A percentile compares a stretch with the other conserved stretches of the same genome.
Conservation (phyloP, 2,113 vertebrate species). For the Cavia porcellus region DNA sequence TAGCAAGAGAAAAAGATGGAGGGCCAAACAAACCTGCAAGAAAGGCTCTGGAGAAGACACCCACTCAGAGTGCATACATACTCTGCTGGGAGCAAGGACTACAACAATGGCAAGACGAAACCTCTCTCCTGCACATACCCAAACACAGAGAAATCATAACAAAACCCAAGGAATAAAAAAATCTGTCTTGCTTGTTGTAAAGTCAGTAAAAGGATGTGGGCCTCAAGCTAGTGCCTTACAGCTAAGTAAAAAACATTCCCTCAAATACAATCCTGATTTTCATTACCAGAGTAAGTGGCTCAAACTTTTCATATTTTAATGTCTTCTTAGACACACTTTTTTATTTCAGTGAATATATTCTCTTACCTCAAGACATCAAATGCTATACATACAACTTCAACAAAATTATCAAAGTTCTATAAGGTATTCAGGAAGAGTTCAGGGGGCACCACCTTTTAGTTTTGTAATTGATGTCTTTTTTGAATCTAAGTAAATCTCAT, state of each 20-base stretch:
- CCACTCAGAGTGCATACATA: accelerated
- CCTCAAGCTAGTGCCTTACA: background rate
- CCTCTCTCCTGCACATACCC: background rate
- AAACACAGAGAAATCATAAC: background rate
- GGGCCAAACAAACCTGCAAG: constrained; percentile 71
- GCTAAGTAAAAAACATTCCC: background rate
- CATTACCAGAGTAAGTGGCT: background rate
- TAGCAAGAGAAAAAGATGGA: constrained; percentile 55
- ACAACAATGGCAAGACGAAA: background rate
- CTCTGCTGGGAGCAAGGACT: background rate
- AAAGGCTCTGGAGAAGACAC: constrained; percentile 37
- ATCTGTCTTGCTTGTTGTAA: background rate
- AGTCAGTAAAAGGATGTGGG: background rate
- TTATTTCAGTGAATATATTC: background rate
- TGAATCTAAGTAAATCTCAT: background rate
- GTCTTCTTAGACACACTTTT: background rate
- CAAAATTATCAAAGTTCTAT: background rate
- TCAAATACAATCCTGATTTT: background rate
- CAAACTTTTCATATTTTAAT: background rate
- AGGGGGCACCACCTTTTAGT: background rate
- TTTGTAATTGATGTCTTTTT: background rate
- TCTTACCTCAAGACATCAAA: background rate
- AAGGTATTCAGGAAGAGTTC: background rate
- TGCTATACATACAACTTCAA: background rate
- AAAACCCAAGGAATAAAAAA: background rate